Evolutionary conservation across 2,888 invertebrate species (phyloP).

Genomic region (Ormyrus rosae): DNA sequence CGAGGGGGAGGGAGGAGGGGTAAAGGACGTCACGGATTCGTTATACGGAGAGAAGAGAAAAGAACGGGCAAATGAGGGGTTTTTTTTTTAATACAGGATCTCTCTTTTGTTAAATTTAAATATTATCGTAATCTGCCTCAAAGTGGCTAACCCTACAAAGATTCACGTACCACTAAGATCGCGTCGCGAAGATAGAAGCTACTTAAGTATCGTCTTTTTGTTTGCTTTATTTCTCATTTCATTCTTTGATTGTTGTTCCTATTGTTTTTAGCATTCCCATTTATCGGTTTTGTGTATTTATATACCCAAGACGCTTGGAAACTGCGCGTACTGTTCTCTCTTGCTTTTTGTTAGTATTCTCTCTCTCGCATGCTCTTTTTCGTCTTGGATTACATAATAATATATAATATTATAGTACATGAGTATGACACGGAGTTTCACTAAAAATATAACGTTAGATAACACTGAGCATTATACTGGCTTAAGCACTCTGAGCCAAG

Average conservation of each 20-base stretch:
- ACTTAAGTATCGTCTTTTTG: conserved; percentile 67
- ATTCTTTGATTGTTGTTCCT: conserved; percentile 70
- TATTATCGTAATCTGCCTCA: conserved; percentile 69
- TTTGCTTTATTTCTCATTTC: conserved; percentile 53
- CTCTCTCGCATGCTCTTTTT: conserved; percentile 23
- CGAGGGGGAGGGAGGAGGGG: not conserved
- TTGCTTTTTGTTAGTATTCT: conserved; percentile 13
- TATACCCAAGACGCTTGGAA: conserved; percentile 62
- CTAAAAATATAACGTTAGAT: conserved; percentile 73
- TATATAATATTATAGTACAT: conserved; percentile 68
- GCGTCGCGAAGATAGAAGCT: conserved; percentile 66
- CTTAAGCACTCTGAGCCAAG: conserved; percentile 65
- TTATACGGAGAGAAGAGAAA: conserved; percentile 35
- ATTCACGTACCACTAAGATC: conserved; percentile 64
- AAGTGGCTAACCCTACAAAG: conserved; percentile 66
- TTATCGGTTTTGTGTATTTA: conserved; percentile 26
- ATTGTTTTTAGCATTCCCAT: conserved; percentile 56
- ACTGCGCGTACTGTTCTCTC: conserved; percentile 59
- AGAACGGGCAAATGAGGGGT: conserved; percentile 28
- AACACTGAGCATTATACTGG: conserved; percentile 72
- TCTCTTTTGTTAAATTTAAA: conserved; percentile 64
- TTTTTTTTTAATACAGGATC: not conserved
- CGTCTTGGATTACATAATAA: conserved; percentile 54
- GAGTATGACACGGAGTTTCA: conserved; percentile 73
- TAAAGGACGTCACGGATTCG: not conserved